A percentile compares a stretch with the other conserved stretches of the same genome.
Evolutionary conservation across 2,888 invertebrate species (phyloP).

Genomic region (Phaedon cochleariae): DNA sequence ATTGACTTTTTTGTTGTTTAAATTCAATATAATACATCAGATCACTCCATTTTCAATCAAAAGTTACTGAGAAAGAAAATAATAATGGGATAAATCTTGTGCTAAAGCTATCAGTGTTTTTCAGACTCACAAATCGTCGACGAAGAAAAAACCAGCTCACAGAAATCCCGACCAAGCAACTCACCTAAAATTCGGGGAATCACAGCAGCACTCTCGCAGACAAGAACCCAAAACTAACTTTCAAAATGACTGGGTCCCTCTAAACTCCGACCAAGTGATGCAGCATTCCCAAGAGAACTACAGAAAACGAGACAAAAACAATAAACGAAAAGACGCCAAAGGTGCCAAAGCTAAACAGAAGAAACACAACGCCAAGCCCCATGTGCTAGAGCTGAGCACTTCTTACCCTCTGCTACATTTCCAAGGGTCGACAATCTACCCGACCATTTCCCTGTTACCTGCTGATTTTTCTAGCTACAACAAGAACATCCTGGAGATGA

Average conservation of each 20-base stretch:
- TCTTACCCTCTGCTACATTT: conserved; percentile 1
- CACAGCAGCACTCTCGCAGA: neutral
- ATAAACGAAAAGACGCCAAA: conserved; percentile 8
- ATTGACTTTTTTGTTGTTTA: no score
- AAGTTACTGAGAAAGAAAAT: no score
- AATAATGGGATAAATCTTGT: no score
- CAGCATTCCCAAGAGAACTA: conserved; percentile 4
- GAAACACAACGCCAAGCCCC: neutral
- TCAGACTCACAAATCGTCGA: conserved; percentile 4
- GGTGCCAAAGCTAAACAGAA: neutral
- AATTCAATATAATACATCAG: no score
- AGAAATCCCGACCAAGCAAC: neutral
- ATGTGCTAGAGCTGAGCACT: neutral
- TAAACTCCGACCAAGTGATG: neutral
- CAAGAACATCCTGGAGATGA: neutral
- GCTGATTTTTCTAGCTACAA: no score
- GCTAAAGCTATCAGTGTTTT: no score
- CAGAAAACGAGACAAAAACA: conserved; percentile 6
- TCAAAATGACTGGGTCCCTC: conserved; percentile 7
- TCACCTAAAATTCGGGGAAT: neutral
- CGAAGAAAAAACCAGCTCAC: neutral
- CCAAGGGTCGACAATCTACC: conserved; percentile 13
- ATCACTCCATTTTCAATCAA: no score
- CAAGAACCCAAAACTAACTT: neutral
- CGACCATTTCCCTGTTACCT: conserved; percentile 4